Evolutionary conservation across 2,888 invertebrate species (phyloP).

Genomic region (Doris montereyensis): DNA sequence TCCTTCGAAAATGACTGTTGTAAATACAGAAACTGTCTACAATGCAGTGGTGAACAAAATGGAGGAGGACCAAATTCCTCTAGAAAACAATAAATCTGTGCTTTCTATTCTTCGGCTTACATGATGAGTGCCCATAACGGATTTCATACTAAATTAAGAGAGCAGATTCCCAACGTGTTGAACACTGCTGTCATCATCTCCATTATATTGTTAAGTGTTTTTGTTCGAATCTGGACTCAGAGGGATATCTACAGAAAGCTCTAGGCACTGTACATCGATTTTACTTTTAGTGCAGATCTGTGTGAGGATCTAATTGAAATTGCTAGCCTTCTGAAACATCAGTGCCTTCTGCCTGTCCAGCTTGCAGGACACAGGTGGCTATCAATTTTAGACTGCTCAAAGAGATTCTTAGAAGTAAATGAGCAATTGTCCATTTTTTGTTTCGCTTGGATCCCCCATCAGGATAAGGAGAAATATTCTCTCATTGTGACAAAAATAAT

Average conservation of each 20-base stretch:
- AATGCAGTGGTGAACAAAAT: neutral
- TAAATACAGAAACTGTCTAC: conserved; percentile 3
- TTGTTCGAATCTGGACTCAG: neutral
- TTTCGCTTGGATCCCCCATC: too few relatives aligned
- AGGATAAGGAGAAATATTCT: too few relatives aligned
- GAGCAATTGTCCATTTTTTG: too few relatives aligned
- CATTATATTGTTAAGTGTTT: neutral
- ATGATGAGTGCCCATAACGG: neutral
- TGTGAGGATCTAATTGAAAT: neutral
- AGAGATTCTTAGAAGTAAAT: too few relatives aligned
- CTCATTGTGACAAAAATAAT: too few relatives aligned
- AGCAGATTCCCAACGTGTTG: too few relatives aligned
- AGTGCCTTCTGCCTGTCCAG: too few relatives aligned
- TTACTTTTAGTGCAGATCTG: neutral
- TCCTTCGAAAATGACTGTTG: neutral
- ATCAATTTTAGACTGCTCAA: too few relatives aligned
- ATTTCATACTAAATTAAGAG: too few relatives aligned
- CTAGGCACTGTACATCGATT: neutral
- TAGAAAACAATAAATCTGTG: neutral
- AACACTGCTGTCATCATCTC: neutral
- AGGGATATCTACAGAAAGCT: neutral
- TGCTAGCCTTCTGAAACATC: neutral
- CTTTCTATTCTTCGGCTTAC: conserved; percentile 1
- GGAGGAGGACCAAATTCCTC: neutral
- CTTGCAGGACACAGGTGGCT: too few relatives aligned